These are phyloP conservation scores for Sminthurinus aureus DNA, from an alignment of 2,888 invertebrate species.

Conservation along the genomic window DNA sequence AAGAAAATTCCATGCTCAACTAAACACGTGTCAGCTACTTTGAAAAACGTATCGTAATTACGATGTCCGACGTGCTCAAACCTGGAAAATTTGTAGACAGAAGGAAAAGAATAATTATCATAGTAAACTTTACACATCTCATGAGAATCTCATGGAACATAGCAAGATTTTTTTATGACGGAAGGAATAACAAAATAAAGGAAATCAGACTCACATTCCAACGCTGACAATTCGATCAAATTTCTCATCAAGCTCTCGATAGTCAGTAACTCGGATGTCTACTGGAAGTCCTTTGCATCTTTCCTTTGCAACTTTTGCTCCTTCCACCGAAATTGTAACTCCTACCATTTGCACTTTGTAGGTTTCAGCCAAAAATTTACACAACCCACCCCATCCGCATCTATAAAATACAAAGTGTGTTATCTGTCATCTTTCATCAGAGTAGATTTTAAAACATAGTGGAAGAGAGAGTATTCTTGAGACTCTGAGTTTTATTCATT, in stretches of 20 bases:
- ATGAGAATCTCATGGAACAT: too few species aligned
- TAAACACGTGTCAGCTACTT: slow-evolving; percentile 53
- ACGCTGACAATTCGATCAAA: slow-evolving; percentile 56
- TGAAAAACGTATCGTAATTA: slow-evolving; percentile 42
- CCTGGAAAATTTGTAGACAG: too few species aligned
- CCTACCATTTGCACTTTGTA: slow-evolving; percentile 53
- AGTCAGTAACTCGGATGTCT: slow-evolving; percentile 10
- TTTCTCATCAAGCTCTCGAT: slow-evolving; percentile 25
- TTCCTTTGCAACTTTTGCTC: slow-evolving; percentile 45
- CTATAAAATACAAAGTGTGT: slow-evolving; percentile 25
- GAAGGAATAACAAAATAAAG: too few species aligned
- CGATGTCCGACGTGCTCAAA: too few species aligned
- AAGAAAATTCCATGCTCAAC: slow-evolving; percentile 55
- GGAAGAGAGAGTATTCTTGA: too few species aligned
- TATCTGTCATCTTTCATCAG: too few species aligned
- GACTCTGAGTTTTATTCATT: too few species aligned
- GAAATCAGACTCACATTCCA: slow-evolving; percentile 50
- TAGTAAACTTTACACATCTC: too few species aligned
- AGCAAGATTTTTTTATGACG: slow-evolving; percentile 50
- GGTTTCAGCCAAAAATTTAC: slow-evolving; percentile 54
- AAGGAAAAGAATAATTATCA: too few species aligned
- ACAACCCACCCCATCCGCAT: slow-evolving; percentile 56
- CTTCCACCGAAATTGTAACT: slow-evolving; percentile 51
- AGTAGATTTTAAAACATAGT: too few species aligned
- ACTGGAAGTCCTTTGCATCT: slow-evolving; percentile 21